Evolutionary conservation across 2,113 vertebrate genomes (phyloP), one percentile per base, ranked within the genome.

Genomic region (Astur gentilis): DNA sequence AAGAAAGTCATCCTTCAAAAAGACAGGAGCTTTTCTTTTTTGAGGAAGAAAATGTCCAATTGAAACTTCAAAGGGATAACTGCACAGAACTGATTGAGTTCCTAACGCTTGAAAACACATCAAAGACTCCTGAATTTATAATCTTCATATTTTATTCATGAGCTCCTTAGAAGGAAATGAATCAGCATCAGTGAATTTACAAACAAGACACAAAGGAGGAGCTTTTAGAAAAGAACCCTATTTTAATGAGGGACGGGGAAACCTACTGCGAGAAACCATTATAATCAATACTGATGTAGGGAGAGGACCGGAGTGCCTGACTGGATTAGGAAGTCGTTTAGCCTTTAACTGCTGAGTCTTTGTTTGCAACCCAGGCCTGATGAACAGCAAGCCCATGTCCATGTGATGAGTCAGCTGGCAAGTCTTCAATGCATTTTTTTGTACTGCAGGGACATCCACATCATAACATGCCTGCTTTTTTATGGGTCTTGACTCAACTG

Each of bases 61-160:
- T 93, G 89, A 95, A 93, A 90, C 87, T 94, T 97, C 95, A 97
- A 96, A 97, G 75, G 50, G 8, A 77, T 76, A 93, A 55, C 71
- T 94, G 54, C 49, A 72, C 36, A 80, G 70, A 58, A 69, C 49
- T 85, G 87, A 93, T 87, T 54, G 67, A 95, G 54, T 86, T 95
- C n/a, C 70, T 94, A 95, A 94, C 70, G 78, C 93, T 89, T 90
- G 87, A 93, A 95, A 95, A 77, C 38, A 89, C 89, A 96, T 97
- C 94, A 97, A 95, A 96, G 94, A 66, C 85, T 93, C 36, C 16
- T 82, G 61, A 66, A 95, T 5, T 76, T 91, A 42, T 19, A 84
- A 91, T 91, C 87, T 42, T 95, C 73, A 66, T 95, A 38, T 95
- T 97, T 95, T 95, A 97, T 97, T 95, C 89, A 97, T 95, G 70